Conservation (phyloP, 2,113 vertebrate species). For the Erythrolamprus reginae region DNA sequence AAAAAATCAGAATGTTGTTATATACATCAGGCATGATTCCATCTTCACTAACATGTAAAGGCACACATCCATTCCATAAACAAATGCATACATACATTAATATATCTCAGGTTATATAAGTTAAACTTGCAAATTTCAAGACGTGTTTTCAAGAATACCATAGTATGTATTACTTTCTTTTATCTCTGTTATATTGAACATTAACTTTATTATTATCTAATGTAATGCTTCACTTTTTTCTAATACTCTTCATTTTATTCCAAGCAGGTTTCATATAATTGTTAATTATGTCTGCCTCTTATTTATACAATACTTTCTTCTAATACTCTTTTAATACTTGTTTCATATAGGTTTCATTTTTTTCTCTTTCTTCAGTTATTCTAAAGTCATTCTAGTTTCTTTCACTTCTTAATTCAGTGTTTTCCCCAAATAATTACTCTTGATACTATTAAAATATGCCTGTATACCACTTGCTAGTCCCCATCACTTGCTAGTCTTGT, state of each 20-base stretch:
- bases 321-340: background rate
- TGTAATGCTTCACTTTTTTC: background rate
- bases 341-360: too few species aligned
- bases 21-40: background rate
- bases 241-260: background rate
- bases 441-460: background rate
- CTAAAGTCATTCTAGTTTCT: background rate
- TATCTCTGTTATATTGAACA: background rate
- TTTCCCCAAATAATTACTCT: background rate
- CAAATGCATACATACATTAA: background rate
- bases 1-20: background rate
- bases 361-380: background rate
- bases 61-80: background rate
- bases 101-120: background rate
- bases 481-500: background rate
- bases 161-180: background rate
- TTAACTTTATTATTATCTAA: background rate
- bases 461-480: too few species aligned
- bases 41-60: background rate
- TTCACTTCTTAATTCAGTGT: background rate
- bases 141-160: background rate
- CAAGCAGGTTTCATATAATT: background rate
- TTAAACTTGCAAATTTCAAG: background rate
- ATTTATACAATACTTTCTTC: background rate
- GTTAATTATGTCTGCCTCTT: background rate